Evolutionary conservation across 2,797 vertebrate genomes (phyloP), one percentile per base, ranked within the genome.

Genomic region (Synaphobranchus kaupii): DNA sequence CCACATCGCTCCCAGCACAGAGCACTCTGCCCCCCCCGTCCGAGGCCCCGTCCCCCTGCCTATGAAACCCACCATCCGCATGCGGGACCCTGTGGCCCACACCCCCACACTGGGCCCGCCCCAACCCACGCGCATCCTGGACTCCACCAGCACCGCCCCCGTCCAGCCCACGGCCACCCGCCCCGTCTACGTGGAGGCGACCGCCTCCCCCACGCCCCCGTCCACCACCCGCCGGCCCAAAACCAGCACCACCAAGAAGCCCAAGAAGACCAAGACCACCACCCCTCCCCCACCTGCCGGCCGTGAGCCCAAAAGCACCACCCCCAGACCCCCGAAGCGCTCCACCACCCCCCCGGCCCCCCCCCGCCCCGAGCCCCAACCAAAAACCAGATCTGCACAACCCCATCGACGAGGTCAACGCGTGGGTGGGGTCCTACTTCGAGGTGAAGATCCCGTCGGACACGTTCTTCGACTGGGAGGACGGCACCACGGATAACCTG

Each of bases 401-500:
- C 91, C 95, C 98, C n/a, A 97, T 99, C 0, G 98, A 99, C 93
- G 96, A 97, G 91, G 98, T 99, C 0, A 98, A 97, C 0, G 97
- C 97, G 0, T 99, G 97, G 97, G 97, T 98, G 7, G 99, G 99
- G 83, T 98, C 98, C 0, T 99, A 99, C 90, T 99, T 99, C 0
- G 99, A 99, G 90, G 97, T 99, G 44, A 99, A 99, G 93, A 99
- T 99, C 90, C 97, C 98, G 0, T 96, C 98, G 0, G 98, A 99
- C 91, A 99, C 98, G 0, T 99, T 99, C 94, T 99, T 96, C 0
- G 99, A 99, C 92, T 93, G 91, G 28, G 98, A 99, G 82, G 99
- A 99, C 54, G 99, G 98, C 47, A 99, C 98, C 15, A 98, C 98
- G 0, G 99, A 99, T 92, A 99, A 99, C 89, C 93, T 99, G 82